Evolutionary conservation across 2,888 invertebrate genomes (phyloP).

Genomic region (Hydroisotoma schaefferi): DNA sequence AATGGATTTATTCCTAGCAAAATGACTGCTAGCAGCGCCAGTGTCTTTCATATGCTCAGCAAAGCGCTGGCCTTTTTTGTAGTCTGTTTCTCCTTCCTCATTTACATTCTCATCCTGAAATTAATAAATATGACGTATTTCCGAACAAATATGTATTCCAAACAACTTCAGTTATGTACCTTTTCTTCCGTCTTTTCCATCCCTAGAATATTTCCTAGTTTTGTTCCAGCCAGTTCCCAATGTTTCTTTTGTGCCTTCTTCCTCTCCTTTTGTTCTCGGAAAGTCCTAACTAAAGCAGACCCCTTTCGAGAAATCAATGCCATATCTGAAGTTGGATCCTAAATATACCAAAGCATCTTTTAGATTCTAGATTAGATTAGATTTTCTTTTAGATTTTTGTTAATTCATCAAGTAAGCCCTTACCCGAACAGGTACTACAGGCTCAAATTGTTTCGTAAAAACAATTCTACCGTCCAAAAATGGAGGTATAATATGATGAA

Average conservation of each 20-base stretch:
- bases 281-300: conserved; percentile 80
- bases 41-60: conserved; percentile 83
- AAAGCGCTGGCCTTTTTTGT: conserved; percentile 91
- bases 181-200: conserved; percentile 72
- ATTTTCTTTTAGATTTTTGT: not conserved
- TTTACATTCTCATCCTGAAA: conserved; percentile 57
- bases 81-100: conserved; percentile 74
- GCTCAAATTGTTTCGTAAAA: conserved; percentile 98
- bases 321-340: conserved; percentile 96
- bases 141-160: not conserved
- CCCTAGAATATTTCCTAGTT: conserved; percentile 95
- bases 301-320: conserved; percentile 93
- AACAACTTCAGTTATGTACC: conserved; percentile 48
- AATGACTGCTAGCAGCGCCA: conserved; percentile 69
- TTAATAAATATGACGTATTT: no score
- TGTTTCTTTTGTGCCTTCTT: conserved; percentile 96
- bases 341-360: conserved; percentile 5
- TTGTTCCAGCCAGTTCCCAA: conserved; percentile 97
- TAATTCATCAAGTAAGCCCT: conserved; percentile 20
- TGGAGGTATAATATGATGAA: conserved; percentile 97
- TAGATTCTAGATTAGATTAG: not conserved
- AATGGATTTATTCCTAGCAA: conserved; percentile 79
- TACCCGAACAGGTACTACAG: conserved; percentile 87
- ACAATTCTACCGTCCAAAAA: conserved; percentile 98
- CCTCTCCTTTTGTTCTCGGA: conserved; percentile 94